Base-by-base conservation (phyloP, 2,113 vertebrate genomes). In the Brachirus orientalis region DNA sequence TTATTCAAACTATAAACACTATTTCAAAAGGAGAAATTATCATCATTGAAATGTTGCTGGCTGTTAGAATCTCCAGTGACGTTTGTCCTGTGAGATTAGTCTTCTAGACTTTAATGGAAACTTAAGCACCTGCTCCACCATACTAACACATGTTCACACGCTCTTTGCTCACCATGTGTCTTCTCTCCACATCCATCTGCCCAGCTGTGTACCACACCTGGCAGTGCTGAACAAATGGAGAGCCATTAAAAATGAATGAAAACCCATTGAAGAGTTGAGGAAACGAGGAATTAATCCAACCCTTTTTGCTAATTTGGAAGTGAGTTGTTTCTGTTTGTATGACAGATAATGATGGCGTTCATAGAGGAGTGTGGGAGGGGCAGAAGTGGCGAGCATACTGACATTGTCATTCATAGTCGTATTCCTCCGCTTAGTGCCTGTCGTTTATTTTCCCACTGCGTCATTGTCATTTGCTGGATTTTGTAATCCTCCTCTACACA, bases 371-470 rank as follows among this genome's bases (percentile, higher is more conserved):
- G 76, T 70, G 63, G 79, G 77, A 74, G 62, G 70, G 64, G 60
- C 59, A 58, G 33, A 36, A 60, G 54, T 50, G 68, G 69, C 8
- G 36, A 51, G 59, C 70, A 58, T 7, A 50, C 64, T 35, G 65
- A 38, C 47, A 66, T 83, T 86, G 79, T 83, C 85, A 87, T 83
- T 86, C 81, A 73, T 84, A 77, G 71, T 71, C 45, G 33, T 45
- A 33, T 72, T 82, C 20, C 56, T 77, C 68, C 69, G 41, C 53
- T 77, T 63, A 18, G 70, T 5, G 36, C 67, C 59, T 74, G 72
- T 63, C 67, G 44, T 74, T 77, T 75, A 60, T 75, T 79, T 85
- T 71, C 65, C 71, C 56, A 28, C 63, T 73, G 66, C 19, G 22
- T 82, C 61, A 55, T 62, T 84, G 80, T 88, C 77, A 61, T 86